These are phyloP conservation scores for Parascotia fuliginaria DNA, from an alignment of 2,888 invertebrate genomes.

Conservation along the genomic window DNA sequence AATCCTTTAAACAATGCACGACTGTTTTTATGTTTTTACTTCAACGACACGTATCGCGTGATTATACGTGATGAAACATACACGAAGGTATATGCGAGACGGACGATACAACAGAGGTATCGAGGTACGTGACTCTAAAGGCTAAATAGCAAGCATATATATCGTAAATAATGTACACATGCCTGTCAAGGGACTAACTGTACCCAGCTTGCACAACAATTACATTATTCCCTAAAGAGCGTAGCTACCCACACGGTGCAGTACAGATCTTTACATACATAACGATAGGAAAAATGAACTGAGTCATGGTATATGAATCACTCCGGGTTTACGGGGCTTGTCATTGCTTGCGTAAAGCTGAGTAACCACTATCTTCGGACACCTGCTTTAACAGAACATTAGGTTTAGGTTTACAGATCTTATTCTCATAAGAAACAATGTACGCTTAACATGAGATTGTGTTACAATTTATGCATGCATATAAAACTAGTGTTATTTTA, in stretches of 20 bases:
- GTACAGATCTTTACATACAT: neutral
- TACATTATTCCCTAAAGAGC: neutral
- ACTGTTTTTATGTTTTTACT: neutral
- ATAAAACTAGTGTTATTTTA: no score
- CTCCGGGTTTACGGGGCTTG: neutral
- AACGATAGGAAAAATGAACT: slow-evolving; percentile 6
- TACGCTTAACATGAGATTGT: no score
- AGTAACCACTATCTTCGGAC: neutral
- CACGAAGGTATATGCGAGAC: neutral
- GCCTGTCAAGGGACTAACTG: neutral
- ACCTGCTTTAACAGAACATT: no score
- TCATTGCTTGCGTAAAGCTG: slow-evolving; percentile 1
- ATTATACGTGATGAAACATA: neutral
- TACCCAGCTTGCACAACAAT: neutral
- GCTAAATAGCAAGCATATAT: neutral
- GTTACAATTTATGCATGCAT: no score
- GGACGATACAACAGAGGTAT: neutral
- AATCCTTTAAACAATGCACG: slow-evolving; percentile 2
- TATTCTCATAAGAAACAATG: no score
- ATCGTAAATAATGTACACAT: neutral
- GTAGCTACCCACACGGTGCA: neutral
- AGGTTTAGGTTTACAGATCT: no score
- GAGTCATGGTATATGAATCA: slow-evolving; percentile 8
- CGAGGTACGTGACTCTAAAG: slow-evolving; percentile 1
- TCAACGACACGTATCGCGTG: slow-evolving; percentile 1